phyloP scores from a whole-genome alignment of 53 echinoderm and acorn worm species.

The Mesocentrotus franciscanus region DNA sequence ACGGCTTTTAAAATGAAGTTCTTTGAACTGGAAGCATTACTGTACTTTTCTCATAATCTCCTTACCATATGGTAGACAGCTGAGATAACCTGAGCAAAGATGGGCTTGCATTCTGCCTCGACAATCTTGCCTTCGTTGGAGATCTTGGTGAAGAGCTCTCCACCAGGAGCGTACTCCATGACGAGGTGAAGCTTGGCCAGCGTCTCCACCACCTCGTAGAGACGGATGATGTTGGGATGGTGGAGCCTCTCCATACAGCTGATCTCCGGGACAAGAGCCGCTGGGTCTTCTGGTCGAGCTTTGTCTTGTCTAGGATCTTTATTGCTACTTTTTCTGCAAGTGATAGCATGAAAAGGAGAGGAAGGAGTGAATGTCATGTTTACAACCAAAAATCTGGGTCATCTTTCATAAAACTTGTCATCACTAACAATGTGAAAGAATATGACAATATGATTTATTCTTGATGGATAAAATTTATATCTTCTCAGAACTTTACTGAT shows the following conservation, averaged over 20 bases:
- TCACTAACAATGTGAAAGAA: too few relatives aligned
- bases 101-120: slow-evolving; percentile 88
- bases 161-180: slow-evolving; percentile 98
- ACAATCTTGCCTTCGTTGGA: slow-evolving; percentile 94
- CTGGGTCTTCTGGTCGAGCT: slow-evolving; percentile 96
- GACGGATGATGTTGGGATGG: slow-evolving; percentile 99
- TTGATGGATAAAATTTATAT: too few relatives aligned
- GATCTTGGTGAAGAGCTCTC: slow-evolving; percentile 97
- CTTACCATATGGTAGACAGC: slow-evolving; percentile 98
- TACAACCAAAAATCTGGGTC: too few relatives aligned
- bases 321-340: slow-evolving; percentile 97
- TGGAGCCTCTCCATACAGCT: slow-evolving; percentile 98
- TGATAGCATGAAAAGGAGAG: neutral
- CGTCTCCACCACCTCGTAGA: slow-evolving; percentile 98
- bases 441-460: too few relatives aligned
- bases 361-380: neutral
- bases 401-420: too few relatives aligned
- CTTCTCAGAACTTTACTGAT: too few relatives aligned
- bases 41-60: neutral
- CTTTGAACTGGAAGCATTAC: neutral
- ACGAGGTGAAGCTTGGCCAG: slow-evolving; percentile 96
- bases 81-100: slow-evolving; percentile 90
- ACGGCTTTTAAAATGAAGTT: neutral
- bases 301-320: slow-evolving; percentile 99
- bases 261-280: slow-evolving; percentile 96